These are phyloP conservation scores for Erithacus rubecula DNA, from an alignment of 2,797 vertebrate species.

Conservation along the genomic window DNA sequence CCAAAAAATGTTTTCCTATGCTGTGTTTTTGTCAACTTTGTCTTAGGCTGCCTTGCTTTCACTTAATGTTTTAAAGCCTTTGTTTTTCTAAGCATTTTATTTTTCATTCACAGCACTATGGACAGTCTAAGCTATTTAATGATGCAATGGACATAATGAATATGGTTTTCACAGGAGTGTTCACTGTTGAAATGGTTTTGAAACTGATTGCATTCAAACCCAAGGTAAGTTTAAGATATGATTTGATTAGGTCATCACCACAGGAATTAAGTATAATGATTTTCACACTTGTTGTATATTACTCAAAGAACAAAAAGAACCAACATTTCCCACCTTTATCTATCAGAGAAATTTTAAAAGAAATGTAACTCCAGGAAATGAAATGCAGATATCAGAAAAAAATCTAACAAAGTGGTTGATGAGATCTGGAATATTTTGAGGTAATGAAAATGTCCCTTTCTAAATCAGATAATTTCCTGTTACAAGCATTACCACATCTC, in stretches of 20 bases:
- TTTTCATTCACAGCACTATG: conserved; percentile 85
- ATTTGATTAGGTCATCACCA: conserved; percentile 27
- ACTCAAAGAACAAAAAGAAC: background rate
- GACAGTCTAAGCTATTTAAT: conserved; percentile 94
- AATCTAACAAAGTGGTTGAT: background rate
- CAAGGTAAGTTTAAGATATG: conserved; percentile 83
- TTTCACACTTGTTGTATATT: conserved; percentile 25
- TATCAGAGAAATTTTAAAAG: background rate
- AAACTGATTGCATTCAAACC: conserved; percentile 99
- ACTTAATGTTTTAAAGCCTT: background rate
- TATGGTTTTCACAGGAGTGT: conserved; percentile 98
- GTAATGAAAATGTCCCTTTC: background rate
- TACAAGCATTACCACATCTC: background rate
- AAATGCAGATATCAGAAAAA: background rate
- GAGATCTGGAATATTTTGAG: background rate
- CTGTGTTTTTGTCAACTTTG: background rate
- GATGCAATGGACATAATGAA: conserved; percentile 99
- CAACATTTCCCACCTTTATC: background rate
- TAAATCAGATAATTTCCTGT: background rate
- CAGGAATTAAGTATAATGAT: conserved; percentile 2
- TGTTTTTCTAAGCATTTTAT: background rate
- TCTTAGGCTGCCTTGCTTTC: background rate
- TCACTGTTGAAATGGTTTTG: conserved; percentile 98
- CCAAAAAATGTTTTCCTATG: background rate
- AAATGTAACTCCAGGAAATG: background rate